Percentiles rank a stretch among this genome's conserved stretches.
phyloP scores from a whole-genome alignment of 2,113 vertebrate genomes.

The Gavia stellata region DNA sequence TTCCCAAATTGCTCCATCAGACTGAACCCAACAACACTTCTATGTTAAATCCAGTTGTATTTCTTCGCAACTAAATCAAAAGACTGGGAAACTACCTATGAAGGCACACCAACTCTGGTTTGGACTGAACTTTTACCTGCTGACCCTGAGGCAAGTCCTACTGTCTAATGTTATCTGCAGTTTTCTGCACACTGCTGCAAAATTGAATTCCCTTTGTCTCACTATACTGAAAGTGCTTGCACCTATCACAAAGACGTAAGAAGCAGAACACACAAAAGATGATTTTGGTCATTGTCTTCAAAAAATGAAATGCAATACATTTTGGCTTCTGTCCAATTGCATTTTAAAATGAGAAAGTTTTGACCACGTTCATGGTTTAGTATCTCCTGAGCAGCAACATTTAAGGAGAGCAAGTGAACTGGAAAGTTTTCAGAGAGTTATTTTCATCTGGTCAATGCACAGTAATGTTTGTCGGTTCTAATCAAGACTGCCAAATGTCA shows the following conservation, averaged over 20 bases:
- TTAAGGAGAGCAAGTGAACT: not conserved
- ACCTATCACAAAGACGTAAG: not conserved
- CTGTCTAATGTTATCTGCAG: not conserved
- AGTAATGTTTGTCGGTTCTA: not conserved
- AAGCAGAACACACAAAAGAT: not conserved
- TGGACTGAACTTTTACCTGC: not conserved
- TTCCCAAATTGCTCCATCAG: not conserved
- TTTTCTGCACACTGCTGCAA: not conserved
- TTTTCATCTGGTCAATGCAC: not conserved
- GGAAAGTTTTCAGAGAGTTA: not conserved
- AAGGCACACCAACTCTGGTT: not conserved
- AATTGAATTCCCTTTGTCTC: not conserved
- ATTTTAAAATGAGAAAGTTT: not conserved
- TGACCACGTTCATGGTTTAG: not conserved
- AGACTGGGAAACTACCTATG: not conserved
- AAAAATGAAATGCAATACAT: not conserved
- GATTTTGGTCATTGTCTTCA: not conserved
- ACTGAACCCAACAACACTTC: not conserved
- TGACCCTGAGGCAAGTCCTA: not conserved
- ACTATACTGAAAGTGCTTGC: not conserved
- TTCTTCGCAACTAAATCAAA: not conserved
- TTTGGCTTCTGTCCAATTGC: not conserved
- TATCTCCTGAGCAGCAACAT: not conserved
- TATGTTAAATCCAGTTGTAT: conserved; percentile 3
- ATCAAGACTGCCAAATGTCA: not conserved